Evolutionary conservation across 2,113 vertebrate genomes (phyloP).

Genomic region (Sylvia atricapilla): DNA sequence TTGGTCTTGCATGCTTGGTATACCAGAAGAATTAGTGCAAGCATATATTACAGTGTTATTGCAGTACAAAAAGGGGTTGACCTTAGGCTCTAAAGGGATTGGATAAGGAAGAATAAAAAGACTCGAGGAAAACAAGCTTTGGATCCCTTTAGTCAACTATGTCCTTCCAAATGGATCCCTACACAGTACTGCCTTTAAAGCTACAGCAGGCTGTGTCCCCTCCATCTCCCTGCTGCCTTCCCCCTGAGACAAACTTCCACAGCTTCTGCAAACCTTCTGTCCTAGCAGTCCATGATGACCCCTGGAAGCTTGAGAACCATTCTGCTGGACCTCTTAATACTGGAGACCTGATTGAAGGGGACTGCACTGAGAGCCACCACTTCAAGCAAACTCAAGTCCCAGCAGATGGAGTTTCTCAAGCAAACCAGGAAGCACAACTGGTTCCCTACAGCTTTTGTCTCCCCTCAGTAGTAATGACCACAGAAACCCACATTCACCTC

Average conservation of each 20-base stretch:
- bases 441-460: neutral
- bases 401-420: neutral
- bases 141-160: constrained; percentile 53
- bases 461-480: neutral
- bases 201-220: constrained; percentile 14
- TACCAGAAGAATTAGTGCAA: constrained; percentile 84
- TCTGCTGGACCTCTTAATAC: neutral
- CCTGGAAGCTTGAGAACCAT: neutral
- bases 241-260: constrained; percentile 16
- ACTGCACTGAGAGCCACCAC: neutral
- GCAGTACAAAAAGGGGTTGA: constrained; percentile 79
- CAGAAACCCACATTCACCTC: neutral
- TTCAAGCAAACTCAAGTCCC: neutral
- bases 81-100: constrained; percentile 24
- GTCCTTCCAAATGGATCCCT: constrained; percentile 47
- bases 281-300: neutral
- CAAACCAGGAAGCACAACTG: neutral
- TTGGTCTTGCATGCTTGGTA: constrained; percentile 74
- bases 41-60: constrained; percentile 90
- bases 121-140: constrained; percentile 62
- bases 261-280: neutral
- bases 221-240: constrained; percentile 18
- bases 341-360: neutral
- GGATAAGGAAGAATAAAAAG: constrained; percentile 68
- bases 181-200: constrained; percentile 31